phyloP scores from a whole-genome alignment of 2,888 invertebrate species.

The Geophilus truncorum region DNA sequence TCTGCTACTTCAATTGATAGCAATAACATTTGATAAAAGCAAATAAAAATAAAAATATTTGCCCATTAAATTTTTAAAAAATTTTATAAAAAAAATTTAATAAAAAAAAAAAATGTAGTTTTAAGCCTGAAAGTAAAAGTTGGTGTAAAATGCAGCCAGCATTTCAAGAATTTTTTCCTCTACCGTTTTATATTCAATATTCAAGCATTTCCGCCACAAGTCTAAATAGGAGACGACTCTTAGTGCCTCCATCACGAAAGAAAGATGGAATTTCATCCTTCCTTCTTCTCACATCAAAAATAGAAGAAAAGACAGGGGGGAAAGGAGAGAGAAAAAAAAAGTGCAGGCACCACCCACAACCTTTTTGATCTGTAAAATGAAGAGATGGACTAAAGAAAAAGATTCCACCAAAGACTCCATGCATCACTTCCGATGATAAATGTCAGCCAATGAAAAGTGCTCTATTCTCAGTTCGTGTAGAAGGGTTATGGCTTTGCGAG shows the following conservation, averaged over 20 bases:
- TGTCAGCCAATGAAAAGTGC: conserved; percentile 6
- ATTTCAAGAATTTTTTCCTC: neutral
- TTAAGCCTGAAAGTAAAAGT: neutral
- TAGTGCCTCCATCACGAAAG: neutral
- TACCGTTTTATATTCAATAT: neutral
- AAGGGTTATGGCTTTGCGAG: neutral
- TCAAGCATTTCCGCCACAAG: neutral
- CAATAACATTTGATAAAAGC: neutral
- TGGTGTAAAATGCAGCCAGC: neutral
- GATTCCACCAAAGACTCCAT: conserved; percentile 12
- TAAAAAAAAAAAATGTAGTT: too few species aligned
- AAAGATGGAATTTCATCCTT: conserved; percentile 1
- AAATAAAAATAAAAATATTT: neutral
- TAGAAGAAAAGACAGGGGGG: neutral
- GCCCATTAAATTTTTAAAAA: neutral
- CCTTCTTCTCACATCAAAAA: conserved; percentile 6
- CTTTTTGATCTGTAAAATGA: neutral
- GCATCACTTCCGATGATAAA: conserved; percentile 20
- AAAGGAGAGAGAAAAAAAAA: neutral
- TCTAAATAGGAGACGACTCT: neutral
- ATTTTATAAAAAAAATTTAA: neutral
- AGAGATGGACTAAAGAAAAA: neutral
- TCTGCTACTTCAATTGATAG: neutral
- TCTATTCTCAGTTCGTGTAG: neutral
- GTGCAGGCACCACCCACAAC: neutral